Evolutionary conservation across 2,888 invertebrate genomes (phyloP), one percentile per base, ranked within the genome.

Genomic region (Cephus rjabovi): DNA sequence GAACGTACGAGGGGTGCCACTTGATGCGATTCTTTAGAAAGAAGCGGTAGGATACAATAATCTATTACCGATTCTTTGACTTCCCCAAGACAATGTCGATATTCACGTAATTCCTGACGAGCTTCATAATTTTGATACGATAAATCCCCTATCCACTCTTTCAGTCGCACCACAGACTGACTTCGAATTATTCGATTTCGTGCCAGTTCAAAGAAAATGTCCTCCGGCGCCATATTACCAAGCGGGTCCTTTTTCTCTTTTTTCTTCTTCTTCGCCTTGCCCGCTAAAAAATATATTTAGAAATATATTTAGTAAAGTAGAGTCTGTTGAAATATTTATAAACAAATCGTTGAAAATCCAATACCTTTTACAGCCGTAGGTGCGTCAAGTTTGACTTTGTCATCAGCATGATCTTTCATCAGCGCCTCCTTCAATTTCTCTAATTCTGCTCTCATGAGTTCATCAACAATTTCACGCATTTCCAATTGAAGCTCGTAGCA

Each of bases 191-290:
- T 95, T 11, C 95, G 95, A 84, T 94, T 93, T 85, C 94, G 93
- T 6, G 95, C 95, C 79, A 97, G 92, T 87, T 94, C 94, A 89
- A 96, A 95, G 86, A 96, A 96, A 86, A 97, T 92, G n/a, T 93
- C 93, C 84, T 94, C 94, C 0, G 94, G 93, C 0, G 92, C 91
- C 80, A 94, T 89, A 88, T 95, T 94, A 0, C 93, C 94, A 1
- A 95, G 95, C 56, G 93, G 88, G 89, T 95, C 95, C 87, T 95
- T 96, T 79, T 94, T 94, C 77, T 91, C 91, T 9, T 79, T 82
- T 84, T 12, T 35, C 35, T 77, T 81, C 71, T 81, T 84, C 35
- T 86, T 85, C 70, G 76, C 81, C 35, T 68, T 82, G 9, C 74
- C 79, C 30, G 82, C 77, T 77, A 71, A 12, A 75, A 77, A 35